Base-by-base conservation (phyloP, 2,888 invertebrate species). In the Thereva unica region DNA sequence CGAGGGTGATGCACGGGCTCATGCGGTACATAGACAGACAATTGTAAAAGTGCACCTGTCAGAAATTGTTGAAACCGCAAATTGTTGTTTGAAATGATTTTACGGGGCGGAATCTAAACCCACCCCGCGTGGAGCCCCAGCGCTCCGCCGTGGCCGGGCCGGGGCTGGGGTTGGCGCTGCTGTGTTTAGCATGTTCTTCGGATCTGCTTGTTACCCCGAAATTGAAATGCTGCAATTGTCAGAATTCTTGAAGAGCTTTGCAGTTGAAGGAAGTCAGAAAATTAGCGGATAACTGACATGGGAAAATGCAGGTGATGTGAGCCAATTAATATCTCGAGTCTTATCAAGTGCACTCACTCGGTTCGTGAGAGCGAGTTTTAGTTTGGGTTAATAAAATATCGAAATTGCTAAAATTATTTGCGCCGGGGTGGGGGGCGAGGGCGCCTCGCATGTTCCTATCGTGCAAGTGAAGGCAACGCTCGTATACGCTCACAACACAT, bases 11-110 rank as follows among this genome's bases (percentile, higher is more conserved):
- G 40, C n/a, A 6, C 45, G 10, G 7, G 9, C 10, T 56, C 44
- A 35, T 44, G 45, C 12, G 61, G n/a, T 47, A 47, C 35, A 55
- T 12, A 41, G 40, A 40, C 9, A 41, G 50, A 61, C 61, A 61
- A 50, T 61, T 61, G 61, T 50, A 40, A 50, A 61, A 61, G 61
- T 64, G 52, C 56, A 65, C 65, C 56, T 56, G 65, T 65, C 65
- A 65, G 65, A 55, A 56, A 65, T 65, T 65, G 40, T 55, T 56
- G 41, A 56, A 65, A 65, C 65, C 65, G 35, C 65, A 65, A 65
- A 65, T 56, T 55, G 56, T 56, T 38, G 44, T 53, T 45, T 64
- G 41, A 47, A 55, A 55, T 56, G 56, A 56, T 56, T 65, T 65
- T 53, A 37, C 53, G 64, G 42, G 64, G 42, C 61, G 47, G 61